Evolutionary conservation across 2,797 vertebrate genomes (phyloP).

Genomic region (Gymnothorax reevesii): DNA sequence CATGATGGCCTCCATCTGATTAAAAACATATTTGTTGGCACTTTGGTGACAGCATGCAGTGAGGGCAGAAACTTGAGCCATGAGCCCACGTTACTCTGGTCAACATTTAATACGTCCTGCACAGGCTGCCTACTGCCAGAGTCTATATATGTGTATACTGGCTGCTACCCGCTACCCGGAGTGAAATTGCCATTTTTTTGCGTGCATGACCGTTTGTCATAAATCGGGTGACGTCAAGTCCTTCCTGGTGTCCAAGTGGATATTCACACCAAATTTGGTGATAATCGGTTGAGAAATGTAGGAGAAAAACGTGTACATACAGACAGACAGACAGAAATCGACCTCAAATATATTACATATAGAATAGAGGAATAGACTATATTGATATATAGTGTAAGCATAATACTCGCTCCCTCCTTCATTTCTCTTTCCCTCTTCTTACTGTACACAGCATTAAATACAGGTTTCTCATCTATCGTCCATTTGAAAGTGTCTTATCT

Average conservation of each 20-base stretch:
- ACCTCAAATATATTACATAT: too few species aligned
- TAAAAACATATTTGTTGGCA: constrained; percentile 49
- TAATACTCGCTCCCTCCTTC: background rate
- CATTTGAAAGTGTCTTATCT: background rate
- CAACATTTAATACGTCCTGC: constrained; percentile 17
- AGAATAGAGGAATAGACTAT: too few species aligned
- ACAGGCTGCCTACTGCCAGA: background rate
- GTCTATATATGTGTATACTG: constrained; percentile 4
- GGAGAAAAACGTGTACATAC: too few species aligned
- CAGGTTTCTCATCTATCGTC: background rate
- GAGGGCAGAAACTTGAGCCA: constrained; percentile 41
- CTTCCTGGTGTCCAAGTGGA: too few species aligned
- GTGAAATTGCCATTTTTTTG: too few species aligned
- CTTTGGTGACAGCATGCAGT: constrained; percentile 29
- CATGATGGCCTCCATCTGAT: constrained; percentile 35
- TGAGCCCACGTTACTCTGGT: constrained; percentile 1
- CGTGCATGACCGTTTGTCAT: too few species aligned
- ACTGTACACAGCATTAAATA: background rate
- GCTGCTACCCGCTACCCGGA: background rate
- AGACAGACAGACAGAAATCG: too few species aligned
- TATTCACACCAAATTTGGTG: too few species aligned
- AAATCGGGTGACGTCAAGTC: too few species aligned
- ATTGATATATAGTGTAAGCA: too few species aligned
- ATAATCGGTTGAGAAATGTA: too few species aligned
- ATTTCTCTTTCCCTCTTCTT: background rate